Conservation (phyloP, 2,113 vertebrate species). For the Muntiacus muntjak region DNA sequence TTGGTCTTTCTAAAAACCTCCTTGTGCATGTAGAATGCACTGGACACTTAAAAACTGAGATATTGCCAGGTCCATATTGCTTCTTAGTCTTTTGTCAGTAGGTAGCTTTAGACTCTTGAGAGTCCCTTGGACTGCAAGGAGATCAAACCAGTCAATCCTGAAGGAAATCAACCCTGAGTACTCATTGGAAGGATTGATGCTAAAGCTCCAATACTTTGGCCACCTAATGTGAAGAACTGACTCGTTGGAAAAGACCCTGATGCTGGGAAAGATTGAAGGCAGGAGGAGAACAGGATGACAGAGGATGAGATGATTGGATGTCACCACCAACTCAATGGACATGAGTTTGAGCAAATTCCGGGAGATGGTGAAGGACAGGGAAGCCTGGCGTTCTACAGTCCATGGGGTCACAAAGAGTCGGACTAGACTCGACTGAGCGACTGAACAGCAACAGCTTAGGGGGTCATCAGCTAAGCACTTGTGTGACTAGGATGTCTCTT, state of each 20-base stretch:
- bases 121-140: neutral
- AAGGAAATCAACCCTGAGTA: neutral
- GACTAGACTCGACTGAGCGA: neutral
- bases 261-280: neutral
- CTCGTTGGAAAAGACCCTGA: neutral
- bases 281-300: neutral
- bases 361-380: neutral
- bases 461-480: neutral
- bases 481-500: constrained; percentile 55
- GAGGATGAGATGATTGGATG: neutral
- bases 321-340: neutral
- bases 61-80: neutral
- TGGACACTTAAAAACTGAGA: neutral
- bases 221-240: neutral
- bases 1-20: neutral
- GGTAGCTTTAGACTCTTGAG: constrained; percentile 30
- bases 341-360: neutral
- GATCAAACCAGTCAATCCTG: neutral
- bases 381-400: neutral
- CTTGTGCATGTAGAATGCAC: neutral
- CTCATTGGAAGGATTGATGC: neutral
- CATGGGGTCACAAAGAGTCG: neutral
- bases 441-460: neutral
- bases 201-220: neutral
- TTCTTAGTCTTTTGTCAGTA: neutral